Conservation (phyloP, 2,113 vertebrate species). For the Pyxicephalus adspersus region DNA sequence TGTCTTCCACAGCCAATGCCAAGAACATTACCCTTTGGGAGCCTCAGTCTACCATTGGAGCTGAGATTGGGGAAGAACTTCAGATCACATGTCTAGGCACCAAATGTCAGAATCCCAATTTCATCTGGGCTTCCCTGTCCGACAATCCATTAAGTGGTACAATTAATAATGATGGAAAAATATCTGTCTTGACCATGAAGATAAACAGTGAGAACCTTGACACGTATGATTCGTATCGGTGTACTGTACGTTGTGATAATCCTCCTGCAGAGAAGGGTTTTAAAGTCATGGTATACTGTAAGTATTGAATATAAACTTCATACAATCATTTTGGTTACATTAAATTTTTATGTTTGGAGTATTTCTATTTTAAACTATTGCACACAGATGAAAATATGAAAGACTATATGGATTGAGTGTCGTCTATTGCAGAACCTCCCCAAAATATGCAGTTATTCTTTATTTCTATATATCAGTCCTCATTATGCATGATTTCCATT, state of each 20-base stretch:
- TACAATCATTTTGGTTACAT: background rate
- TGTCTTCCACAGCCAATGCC: slow-evolving; percentile 11
- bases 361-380: too few species aligned
- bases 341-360: too few species aligned
- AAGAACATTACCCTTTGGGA: background rate
- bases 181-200: slow-evolving; percentile 70
- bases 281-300: slow-evolving; percentile 73
- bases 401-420: background rate
- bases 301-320: slow-evolving; percentile 59
- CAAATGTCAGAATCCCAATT: slow-evolving; percentile 67
- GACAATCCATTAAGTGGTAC: slow-evolving; percentile 67
- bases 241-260: slow-evolving; percentile 63
- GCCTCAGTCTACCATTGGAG: background rate
- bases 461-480: background rate
- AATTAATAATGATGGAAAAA: background rate
- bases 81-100: slow-evolving; percentile 63
- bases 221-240: slow-evolving; percentile 68
- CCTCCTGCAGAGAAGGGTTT: slow-evolving; percentile 61
- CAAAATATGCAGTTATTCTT: background rate
- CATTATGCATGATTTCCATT: too few species aligned
- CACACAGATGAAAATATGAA: too few species aligned
- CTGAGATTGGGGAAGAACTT: slow-evolving; percentile 62
- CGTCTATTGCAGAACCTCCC: background rate
- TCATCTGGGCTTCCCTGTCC: slow-evolving; percentile 72
- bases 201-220: slow-evolving; percentile 58